A percentile compares a stretch with the other conserved stretches of the same genome.
Conservation (phyloP, 2,797 vertebrate species). For the Linurgus olivaceus region DNA sequence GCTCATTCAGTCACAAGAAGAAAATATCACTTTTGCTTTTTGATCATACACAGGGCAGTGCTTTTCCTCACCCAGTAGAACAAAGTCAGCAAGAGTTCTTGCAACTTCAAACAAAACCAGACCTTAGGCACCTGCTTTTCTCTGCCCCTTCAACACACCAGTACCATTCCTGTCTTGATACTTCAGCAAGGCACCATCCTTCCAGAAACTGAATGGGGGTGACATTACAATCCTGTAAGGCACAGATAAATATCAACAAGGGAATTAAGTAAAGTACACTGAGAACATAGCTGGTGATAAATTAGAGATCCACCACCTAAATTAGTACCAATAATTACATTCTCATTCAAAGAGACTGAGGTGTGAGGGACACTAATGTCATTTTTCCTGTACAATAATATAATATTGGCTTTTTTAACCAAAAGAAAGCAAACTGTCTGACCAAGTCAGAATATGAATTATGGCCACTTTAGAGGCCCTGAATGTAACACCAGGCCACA, state of each 20-base stretch:
- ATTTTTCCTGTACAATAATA: neutral
- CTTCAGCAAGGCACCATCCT: neutral
- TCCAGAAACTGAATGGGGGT: neutral
- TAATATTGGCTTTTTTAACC: neutral
- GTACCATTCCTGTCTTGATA: neutral
- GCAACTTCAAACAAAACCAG: neutral
- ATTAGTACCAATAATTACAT: constrained; percentile 38
- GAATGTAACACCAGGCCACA: neutral
- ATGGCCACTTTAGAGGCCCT: neutral
- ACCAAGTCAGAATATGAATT: neutral
- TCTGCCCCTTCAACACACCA: neutral
- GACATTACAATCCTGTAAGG: neutral
- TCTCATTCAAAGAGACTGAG: neutral
- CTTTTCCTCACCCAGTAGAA: neutral
- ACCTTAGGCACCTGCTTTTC: neutral
- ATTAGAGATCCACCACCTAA: neutral
- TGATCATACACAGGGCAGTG: neutral
- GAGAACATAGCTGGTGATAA: neutral
- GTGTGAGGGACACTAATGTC: neutral
- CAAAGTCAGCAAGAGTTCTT: neutral
- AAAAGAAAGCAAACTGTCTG: neutral
- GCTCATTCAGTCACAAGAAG: neutral
- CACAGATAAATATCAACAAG: neutral
- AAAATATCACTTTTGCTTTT: neutral
- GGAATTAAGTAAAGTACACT: neutral